These are phyloP conservation scores for Channa argus DNA, from an alignment of 2,113 vertebrate genomes.

Conservation along the genomic window DNA sequence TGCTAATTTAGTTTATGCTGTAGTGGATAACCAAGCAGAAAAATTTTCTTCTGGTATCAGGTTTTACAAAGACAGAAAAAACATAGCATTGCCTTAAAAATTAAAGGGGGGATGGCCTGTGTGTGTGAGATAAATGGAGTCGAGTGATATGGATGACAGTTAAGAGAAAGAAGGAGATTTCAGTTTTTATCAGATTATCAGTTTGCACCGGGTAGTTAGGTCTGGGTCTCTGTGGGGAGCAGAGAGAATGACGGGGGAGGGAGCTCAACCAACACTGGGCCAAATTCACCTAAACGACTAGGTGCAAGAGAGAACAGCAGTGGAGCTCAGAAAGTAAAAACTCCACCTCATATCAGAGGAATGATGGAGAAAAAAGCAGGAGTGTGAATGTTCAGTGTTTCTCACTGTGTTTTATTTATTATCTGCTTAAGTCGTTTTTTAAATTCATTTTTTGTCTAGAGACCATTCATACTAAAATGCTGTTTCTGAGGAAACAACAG, in stretches of 20 bases:
- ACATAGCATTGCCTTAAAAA: constrained; percentile 11
- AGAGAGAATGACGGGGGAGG: constrained; percentile 2
- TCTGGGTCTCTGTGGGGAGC: constrained; percentile 10
- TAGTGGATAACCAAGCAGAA: constrained; percentile 11
- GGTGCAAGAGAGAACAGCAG: constrained; percentile 17
- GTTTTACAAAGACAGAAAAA: constrained; percentile 17
- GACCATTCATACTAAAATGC: no score
- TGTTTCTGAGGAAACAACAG: no score
- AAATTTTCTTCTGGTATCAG: constrained; percentile 21
- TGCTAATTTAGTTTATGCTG: not conserved
- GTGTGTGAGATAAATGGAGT: not conserved
- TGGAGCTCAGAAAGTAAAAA: not conserved
- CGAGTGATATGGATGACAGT: not conserved
- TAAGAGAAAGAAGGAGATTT: not conserved
- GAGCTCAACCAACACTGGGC: not conserved
- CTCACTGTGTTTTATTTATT: not conserved
- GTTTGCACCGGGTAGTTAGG: not conserved
- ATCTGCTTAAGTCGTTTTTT: not conserved
- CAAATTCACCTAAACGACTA: not conserved
- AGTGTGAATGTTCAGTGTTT: not conserved
- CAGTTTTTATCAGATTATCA: no score
- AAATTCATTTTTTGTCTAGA: not conserved
- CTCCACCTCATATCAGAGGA: constrained; percentile 24
- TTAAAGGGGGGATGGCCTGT: not conserved
- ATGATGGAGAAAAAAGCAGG: not conserved